Evolutionary conservation across 2,113 vertebrate genomes (phyloP).

Genomic region (Rhabdornis inornatus): DNA sequence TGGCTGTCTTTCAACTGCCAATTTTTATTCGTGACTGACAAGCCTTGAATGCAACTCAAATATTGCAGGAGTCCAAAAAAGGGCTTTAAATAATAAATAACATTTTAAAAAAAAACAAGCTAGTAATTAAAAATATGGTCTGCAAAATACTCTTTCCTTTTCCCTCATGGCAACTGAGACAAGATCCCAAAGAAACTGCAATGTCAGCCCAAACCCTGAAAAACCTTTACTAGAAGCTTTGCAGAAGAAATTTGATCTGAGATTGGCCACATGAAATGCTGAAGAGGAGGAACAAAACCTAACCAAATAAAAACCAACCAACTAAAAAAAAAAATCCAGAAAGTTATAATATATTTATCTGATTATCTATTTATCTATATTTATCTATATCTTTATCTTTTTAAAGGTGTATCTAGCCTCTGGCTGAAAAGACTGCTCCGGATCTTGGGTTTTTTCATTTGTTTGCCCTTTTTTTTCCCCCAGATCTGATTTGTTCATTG

Average conservation of each 20-base stretch:
- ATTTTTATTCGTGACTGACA: neutral
- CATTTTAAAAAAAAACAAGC: neutral
- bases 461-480: rapidly evolving
- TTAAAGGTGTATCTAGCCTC: neutral
- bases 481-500: neutral
- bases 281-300: neutral
- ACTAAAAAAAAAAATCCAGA: neutral
- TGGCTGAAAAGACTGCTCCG: neutral
- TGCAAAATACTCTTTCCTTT: neutral
- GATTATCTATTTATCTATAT: neutral
- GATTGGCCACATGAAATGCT: neutral
- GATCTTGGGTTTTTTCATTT: neutral
- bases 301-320: neutral
- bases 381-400: neutral
- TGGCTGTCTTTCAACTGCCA: neutral
- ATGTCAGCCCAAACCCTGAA: neutral
- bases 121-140: neutral
- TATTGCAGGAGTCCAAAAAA: neutral
- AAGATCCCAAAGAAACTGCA: neutral
- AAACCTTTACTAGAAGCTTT: neutral
- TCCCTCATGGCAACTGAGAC: neutral
- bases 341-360: neutral
- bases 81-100: neutral
- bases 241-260: neutral
- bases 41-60: neutral